phyloP scores from a whole-genome alignment of 2,797 vertebrate species.

The Mus caroli region DNA sequence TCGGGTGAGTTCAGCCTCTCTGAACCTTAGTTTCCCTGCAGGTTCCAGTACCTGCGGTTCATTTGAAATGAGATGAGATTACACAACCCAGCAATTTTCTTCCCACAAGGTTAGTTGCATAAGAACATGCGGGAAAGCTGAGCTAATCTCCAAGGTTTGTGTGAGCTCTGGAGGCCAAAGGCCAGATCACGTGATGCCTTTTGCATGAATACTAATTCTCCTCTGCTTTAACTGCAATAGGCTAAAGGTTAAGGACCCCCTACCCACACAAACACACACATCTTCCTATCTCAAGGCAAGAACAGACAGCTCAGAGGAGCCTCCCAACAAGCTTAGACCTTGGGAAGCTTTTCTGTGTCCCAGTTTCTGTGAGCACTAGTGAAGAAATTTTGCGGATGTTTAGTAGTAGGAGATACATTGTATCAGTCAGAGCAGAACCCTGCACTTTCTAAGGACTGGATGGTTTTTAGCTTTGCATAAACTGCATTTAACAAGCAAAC shows the following conservation, averaged over 20 bases:
- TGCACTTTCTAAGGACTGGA: neutral
- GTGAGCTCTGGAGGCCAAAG: neutral
- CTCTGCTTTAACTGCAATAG: neutral
- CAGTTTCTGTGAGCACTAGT: neutral
- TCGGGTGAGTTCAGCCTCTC: neutral
- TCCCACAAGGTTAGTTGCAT: neutral
- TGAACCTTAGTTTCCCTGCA: neutral
- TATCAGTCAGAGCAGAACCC: neutral
- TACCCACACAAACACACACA: neutral
- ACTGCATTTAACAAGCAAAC: neutral
- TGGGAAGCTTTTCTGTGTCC: neutral
- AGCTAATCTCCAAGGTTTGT: neutral
- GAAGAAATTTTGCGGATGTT: neutral
- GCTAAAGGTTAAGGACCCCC: neutral
- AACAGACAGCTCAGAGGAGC: neutral
- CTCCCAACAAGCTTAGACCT: neutral
- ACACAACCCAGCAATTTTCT: neutral
- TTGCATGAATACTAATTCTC: neutral
- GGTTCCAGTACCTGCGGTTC: neutral
- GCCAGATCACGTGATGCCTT: neutral
- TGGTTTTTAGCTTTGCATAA: neutral
- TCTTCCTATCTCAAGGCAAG: neutral
- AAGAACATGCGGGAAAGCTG: neutral
- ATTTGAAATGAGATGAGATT: neutral
- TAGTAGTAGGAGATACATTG: too few relatives aligned